Conservation (phyloP, 2,888 invertebrate species). For the Hemithea aestivaria region DNA sequence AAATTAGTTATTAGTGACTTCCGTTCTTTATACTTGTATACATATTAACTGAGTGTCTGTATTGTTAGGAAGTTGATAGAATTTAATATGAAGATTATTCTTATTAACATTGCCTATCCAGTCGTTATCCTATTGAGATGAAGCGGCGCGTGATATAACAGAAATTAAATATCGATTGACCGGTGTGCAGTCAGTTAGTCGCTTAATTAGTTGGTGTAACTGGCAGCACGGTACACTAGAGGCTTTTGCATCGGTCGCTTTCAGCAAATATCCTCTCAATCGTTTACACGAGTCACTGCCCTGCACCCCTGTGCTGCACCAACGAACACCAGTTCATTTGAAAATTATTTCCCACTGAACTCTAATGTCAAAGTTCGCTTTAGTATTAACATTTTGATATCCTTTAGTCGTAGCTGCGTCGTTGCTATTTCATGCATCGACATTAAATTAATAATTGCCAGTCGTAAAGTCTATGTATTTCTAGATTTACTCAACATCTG, state of each 20-base stretch:
- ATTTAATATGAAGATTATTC: slow-evolving; percentile 3
- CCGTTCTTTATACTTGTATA: slow-evolving; percentile 4
- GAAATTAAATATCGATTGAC: slow-evolving; percentile 59
- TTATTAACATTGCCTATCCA: slow-evolving; percentile 10
- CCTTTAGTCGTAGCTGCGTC: too few relatives aligned
- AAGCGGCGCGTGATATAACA: slow-evolving; percentile 34
- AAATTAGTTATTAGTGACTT: slow-evolving; percentile 10
- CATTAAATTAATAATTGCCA: too few relatives aligned
- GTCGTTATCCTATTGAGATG: slow-evolving; percentile 30
- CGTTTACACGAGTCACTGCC: slow-evolving; percentile 65
- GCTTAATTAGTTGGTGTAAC: slow-evolving; percentile 45
- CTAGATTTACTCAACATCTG: slow-evolving; percentile 13
- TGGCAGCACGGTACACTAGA: slow-evolving; percentile 57
- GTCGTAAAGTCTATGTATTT: slow-evolving; percentile 1
- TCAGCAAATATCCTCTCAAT: slow-evolving; percentile 54
- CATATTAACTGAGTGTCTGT: neutral
- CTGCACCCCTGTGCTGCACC: slow-evolving; percentile 37
- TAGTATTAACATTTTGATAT: too few relatives aligned
- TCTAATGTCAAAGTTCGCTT: slow-evolving; percentile 2
- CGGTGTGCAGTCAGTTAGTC: slow-evolving; percentile 53
- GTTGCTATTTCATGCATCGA: too few relatives aligned
- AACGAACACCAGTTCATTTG: slow-evolving; percentile 16
- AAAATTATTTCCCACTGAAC: slow-evolving; percentile 7
- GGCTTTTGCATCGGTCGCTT: slow-evolving; percentile 57
- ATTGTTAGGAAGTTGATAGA: neutral